phyloP scores from a whole-genome alignment of 1,140 invertebrate species.

The Capitella teleta region DNA sequence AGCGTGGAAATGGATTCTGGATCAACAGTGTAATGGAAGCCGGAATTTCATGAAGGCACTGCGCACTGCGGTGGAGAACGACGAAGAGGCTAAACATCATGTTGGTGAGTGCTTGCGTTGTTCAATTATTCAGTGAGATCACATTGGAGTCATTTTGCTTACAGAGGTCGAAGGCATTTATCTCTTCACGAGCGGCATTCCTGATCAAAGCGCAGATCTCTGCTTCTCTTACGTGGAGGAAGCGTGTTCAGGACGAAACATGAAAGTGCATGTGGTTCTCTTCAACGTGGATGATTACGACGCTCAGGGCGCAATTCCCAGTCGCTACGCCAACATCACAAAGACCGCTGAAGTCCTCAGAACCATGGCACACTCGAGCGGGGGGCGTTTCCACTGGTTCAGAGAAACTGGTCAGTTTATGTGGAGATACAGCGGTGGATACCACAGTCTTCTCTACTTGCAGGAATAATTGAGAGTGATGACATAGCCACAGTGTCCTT shows the following conservation, averaged over 20 bases:
- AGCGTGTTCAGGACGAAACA: conserved; percentile 20
- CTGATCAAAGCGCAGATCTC: conserved; percentile 36
- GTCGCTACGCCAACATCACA: conserved; percentile 41
- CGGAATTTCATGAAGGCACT: conserved; percentile 38
- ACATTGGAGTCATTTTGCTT: conserved; percentile 2
- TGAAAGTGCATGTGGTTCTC: conserved; percentile 34
- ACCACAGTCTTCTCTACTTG: background rate
- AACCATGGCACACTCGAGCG: conserved; percentile 35
- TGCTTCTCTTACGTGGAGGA: conserved; percentile 35
- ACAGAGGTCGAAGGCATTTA: conserved; percentile 38
- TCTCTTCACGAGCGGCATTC: conserved; percentile 41
- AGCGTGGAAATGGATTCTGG: conserved; percentile 41
- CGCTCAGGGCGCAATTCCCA: conserved; percentile 35
- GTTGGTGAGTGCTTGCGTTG: conserved; percentile 20
- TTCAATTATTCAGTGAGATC: background rate
- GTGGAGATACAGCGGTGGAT: background rate
- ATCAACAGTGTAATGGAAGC: conserved; percentile 37
- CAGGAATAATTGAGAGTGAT: conserved; percentile 43
- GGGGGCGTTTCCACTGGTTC: conserved; percentile 42
- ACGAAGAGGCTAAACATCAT: conserved; percentile 37
- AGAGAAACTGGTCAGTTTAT: conserved; percentile 35
- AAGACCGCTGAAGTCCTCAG: conserved; percentile 36
- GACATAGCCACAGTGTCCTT: conserved; percentile 35
- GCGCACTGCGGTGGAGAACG: conserved; percentile 37
- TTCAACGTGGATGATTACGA: conserved; percentile 44